Conservation (phyloP, 2,113 vertebrate species). For the Colistium nudipinnis region DNA sequence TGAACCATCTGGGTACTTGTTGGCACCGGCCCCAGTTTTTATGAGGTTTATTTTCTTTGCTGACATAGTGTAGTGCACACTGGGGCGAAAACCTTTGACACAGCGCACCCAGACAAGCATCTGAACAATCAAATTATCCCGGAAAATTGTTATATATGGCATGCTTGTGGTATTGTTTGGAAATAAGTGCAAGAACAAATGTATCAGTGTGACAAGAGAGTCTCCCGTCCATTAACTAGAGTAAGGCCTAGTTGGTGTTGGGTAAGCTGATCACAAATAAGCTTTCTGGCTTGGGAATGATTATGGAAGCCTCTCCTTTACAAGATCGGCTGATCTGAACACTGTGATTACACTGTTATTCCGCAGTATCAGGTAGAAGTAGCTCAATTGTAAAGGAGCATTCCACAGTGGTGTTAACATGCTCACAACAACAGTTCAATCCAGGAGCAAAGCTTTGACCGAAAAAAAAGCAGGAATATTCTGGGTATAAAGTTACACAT, state of each 20-base stretch:
- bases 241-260: slow-evolving; percentile 39
- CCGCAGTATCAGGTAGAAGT: slow-evolving; percentile 6
- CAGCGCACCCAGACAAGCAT: slow-evolving; percentile 48
- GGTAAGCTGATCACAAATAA: slow-evolving; percentile 34
- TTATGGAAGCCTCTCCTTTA: slow-evolving; percentile 2
- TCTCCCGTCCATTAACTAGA: slow-evolving; percentile 24
- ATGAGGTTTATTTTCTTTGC: slow-evolving; percentile 68
- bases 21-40: slow-evolving; percentile 64
- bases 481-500: neutral
- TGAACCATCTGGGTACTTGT: slow-evolving; percentile 67
- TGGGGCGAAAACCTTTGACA: slow-evolving; percentile 49
- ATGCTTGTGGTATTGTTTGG: slow-evolving; percentile 69
- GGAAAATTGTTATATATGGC: slow-evolving; percentile 65
- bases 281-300: slow-evolving; percentile 36
- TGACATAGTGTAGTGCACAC: slow-evolving; percentile 57
- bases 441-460: neutral
- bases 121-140: slow-evolving; percentile 63
- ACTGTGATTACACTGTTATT: neutral
- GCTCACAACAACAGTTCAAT: neutral
- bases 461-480: neutral
- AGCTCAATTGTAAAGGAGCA: slow-evolving; percentile 2
- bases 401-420: slow-evolving; percentile 9
- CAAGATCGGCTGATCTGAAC: neutral
- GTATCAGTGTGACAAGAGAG: slow-evolving; percentile 42
- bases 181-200: slow-evolving; percentile 67